Conservation (phyloP, 1,140 invertebrate species). For the Drosophila nikananu region DNA sequence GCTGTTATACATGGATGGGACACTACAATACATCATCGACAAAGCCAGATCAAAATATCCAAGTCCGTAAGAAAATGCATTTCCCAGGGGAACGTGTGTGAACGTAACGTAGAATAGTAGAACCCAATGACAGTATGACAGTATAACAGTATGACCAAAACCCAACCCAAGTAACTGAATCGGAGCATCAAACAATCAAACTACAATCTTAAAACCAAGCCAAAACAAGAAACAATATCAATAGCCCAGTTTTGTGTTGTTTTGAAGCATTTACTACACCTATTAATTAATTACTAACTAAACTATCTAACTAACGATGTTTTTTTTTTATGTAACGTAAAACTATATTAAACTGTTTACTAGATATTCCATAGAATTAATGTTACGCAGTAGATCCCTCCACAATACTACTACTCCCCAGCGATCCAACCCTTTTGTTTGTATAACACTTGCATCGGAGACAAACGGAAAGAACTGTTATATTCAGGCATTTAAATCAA, state of each 20-base stretch:
- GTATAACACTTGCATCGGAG: slow-evolving; percentile 71
- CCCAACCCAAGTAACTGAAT: slow-evolving; percentile 75
- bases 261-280: slow-evolving; percentile 33
- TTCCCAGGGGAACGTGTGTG: slow-evolving; percentile 5
- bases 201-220: slow-evolving; percentile 38
- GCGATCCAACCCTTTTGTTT: slow-evolving; percentile 56
- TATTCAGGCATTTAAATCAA: slow-evolving; percentile 45
- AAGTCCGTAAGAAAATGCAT: slow-evolving; percentile 23
- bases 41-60: slow-evolving; percentile 5
- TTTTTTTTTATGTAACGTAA: slow-evolving; percentile 48
- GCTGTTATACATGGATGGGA: slow-evolving; percentile 67
- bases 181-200: slow-evolving; percentile 83
- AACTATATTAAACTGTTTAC: slow-evolving; percentile 38
- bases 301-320: slow-evolving; percentile 19
- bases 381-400: slow-evolving; percentile 29
- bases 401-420: background rate
- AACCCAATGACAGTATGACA: slow-evolving; percentile 15
- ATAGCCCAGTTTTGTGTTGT: slow-evolving; percentile 76
- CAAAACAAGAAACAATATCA: slow-evolving; percentile 53
- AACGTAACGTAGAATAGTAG: slow-evolving; percentile 16
- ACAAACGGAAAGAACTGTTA: slow-evolving; percentile 48
- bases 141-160: slow-evolving; percentile 47
- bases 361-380: slow-evolving; percentile 52
- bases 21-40: slow-evolving; percentile 29
- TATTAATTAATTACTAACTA: slow-evolving; percentile 54